Conservation (phyloP, 1,140 invertebrate species). For the Heliconius nattereri region DNA sequence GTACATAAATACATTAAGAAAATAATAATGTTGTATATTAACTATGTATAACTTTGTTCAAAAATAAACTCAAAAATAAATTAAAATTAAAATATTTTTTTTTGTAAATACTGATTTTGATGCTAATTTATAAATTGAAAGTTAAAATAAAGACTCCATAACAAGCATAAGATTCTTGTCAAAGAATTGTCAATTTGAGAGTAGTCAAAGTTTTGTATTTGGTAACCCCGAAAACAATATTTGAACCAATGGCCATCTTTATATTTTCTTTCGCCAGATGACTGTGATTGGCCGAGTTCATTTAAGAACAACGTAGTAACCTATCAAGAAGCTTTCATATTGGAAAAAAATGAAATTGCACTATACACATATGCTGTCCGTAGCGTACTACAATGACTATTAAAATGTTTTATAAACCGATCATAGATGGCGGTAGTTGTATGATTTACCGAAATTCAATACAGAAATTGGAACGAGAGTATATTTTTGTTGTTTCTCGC, state of each 20-base stretch:
- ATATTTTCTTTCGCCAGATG: background rate
- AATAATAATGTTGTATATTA: conserved; percentile 5
- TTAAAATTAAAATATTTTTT: background rate
- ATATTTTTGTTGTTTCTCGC: conserved; percentile 51
- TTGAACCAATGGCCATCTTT: conserved; percentile 29
- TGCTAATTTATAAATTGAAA: conserved; percentile 5
- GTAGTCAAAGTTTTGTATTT: conserved; percentile 29
- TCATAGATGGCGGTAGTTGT: conserved; percentile 63
- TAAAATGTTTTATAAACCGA: conserved; percentile 28
- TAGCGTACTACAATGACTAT: conserved; percentile 17
- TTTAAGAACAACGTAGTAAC: conserved; percentile 11
- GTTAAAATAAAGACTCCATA: conserved; percentile 30
- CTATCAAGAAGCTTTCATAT: conserved; percentile 25
- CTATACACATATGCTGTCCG: conserved; percentile 21
- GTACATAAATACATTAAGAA: conserved; percentile 30
- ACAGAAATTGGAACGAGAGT: conserved; percentile 48
- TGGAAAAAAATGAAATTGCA: conserved; percentile 29
- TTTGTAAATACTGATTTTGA: background rate
- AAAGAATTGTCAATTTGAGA: conserved; percentile 34
- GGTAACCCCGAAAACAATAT: conserved; percentile 32
- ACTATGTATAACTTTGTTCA: background rate
- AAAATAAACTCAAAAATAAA: background rate
- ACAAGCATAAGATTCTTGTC: conserved; percentile 46
- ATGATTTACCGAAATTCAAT: conserved; percentile 72
- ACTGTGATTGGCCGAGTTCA: conserved; percentile 29